Base-by-base conservation (phyloP, 2,888 invertebrate species). In the Cotesia congregata region DNA sequence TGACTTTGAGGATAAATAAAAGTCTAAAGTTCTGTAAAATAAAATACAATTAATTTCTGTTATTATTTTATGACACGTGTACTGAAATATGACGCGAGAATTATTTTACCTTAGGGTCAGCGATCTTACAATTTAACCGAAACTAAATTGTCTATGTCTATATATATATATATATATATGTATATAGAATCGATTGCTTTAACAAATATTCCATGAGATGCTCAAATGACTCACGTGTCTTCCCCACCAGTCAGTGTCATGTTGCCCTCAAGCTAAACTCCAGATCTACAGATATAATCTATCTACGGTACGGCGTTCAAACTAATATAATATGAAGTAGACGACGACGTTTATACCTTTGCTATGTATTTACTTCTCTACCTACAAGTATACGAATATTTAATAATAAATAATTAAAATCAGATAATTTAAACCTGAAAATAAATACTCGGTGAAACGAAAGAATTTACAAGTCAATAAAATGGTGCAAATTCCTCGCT, bases 181-280 rank as follows among this genome's bases (percentile, higher is more conserved):
- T 41, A 40, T 41, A 17, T 41, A 38, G 40, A n/a, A 70, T 50
- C 9, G 68, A 68, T 39, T 39, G 50, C 70, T 70, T 20, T 38
- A 60, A 50, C 60, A 60, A 70, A 41, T 70, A 60, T 70, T 70
- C 70, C 59, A 70, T 70, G 59, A 60, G 70, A 60, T 70, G 60
- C 20, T 20, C 38, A 59, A 70, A 50, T 70, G 70, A 70, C 70
- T 70, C 70, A 70, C 38, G 30, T 20, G 50, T 70, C 69, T 69
- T 69, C 69, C 69, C 59, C 70, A 30, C 50, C 30, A 70, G 50
- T 70, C 12, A 50, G 20, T 70, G 9, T 59, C 60, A 20, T 60
- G 20, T 20, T 41, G 39, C 68, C 41, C 17, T 68, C 40, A 68
- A 50, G 7, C 9, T 17, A 68, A 41, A 41, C 50, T 50, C 2